A percentile compares a stretch with the other conserved stretches of the same genome.
Evolutionary conservation across 2,888 invertebrate species (phyloP).

Genomic region (Drosophila ustulata): DNA sequence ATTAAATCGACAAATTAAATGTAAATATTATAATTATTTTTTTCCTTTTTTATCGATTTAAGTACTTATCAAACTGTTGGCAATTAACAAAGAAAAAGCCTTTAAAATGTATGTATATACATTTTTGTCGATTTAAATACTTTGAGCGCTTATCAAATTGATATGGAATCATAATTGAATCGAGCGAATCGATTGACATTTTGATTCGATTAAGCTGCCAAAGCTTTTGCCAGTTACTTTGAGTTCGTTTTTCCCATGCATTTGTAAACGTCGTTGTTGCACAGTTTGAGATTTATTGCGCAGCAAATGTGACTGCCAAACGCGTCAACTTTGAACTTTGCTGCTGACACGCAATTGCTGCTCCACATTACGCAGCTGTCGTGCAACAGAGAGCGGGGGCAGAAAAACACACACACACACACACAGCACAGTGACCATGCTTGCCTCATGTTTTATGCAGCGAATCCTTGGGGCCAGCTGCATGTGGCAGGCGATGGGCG

Average conservation of each 20-base stretch:
- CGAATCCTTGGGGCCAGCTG: slow-evolving; percentile 56
- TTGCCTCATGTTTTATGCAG: slow-evolving; percentile 57
- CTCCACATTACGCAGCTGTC: slow-evolving; percentile 53
- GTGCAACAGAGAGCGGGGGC: background rate
- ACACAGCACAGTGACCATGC: background rate
- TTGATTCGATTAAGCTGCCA: slow-evolving; percentile 31
- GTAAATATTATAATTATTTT: too few species aligned
- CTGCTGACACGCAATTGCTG: slow-evolving; percentile 56
- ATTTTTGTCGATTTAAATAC: background rate
- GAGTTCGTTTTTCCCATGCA: slow-evolving; percentile 27
- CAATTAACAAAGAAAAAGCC: background rate
- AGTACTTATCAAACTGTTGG: background rate
- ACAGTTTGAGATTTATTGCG: slow-evolving; percentile 54
- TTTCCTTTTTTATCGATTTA: too few species aligned
- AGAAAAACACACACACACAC: background rate
- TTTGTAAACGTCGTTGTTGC: slow-evolving; percentile 24
- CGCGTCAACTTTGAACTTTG: slow-evolving; percentile 62
- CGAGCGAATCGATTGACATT: background rate
- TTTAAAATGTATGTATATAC: too few species aligned
- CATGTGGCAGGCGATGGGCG: slow-evolving; percentile 40
- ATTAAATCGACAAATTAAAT: too few species aligned
- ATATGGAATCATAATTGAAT: slow-evolving; percentile 1
- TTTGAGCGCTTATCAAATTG: background rate
- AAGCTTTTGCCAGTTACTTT: slow-evolving; percentile 10
- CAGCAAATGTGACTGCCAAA: slow-evolving; percentile 46